These are phyloP conservation scores for Cisticola juncidis DNA, from an alignment of 2,113 vertebrate genomes.

Conservation along the genomic window DNA sequence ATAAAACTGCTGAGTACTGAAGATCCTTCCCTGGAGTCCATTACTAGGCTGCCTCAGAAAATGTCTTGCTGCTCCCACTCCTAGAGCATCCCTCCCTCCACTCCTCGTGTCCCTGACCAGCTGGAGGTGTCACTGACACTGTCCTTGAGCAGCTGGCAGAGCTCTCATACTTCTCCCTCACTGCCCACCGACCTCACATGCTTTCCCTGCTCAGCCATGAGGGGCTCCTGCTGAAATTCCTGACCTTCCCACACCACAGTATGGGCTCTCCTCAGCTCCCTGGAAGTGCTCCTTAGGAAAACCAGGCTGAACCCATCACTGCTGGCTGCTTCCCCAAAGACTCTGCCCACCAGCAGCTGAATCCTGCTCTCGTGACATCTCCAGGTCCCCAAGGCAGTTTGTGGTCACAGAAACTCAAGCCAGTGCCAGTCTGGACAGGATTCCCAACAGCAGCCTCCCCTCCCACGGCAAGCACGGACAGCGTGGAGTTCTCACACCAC, in stretches of 20 bases:
- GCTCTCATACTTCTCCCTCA: not conserved
- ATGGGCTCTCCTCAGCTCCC: not conserved
- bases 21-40: not conserved
- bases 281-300: not conserved
- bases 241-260: rapidly evolving
- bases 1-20: not conserved
- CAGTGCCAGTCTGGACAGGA: not conserved
- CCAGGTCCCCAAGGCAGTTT: not conserved
- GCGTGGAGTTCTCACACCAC: no score
- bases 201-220: not conserved
- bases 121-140: not conserved
- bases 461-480: not conserved
- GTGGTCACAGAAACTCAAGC: not conserved
- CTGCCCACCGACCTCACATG: rapidly evolving
- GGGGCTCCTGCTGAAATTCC: not conserved
- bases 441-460: not conserved
- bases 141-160: not conserved
- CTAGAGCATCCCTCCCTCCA: not conserved
- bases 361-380: not conserved
- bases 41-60: not conserved
- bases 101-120: not conserved
- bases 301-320: not conserved
- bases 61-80: not conserved
- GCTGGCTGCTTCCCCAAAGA: not conserved
- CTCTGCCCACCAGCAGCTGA: not conserved